Evolutionary conservation across 2,113 vertebrate species (phyloP).

Genomic region (Microtus ochrogaster): DNA sequence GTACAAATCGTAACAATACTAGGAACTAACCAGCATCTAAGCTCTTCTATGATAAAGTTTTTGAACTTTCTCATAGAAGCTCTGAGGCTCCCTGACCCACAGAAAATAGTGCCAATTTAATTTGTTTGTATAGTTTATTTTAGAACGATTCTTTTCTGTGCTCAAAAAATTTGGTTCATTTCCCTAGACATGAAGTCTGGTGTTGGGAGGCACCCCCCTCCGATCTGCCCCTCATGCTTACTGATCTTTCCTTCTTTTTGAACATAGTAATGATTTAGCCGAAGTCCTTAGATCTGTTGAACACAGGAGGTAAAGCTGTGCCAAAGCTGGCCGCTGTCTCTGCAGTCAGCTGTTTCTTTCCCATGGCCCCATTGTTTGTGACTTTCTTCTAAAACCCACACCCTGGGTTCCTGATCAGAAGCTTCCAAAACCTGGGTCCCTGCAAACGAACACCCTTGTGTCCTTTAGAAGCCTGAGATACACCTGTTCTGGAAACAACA

Average conservation of each 20-base stretch:
- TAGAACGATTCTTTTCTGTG: neutral
- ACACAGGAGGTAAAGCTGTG: neutral
- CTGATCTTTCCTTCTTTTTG: neutral
- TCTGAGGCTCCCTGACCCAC: neutral
- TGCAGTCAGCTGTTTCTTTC: neutral
- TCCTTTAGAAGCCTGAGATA: neutral
- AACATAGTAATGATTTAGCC: neutral
- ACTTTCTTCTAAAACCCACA: too few relatives aligned
- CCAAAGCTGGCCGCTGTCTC: neutral
- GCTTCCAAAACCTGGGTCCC: neutral
- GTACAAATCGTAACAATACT: neutral
- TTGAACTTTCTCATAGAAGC: neutral
- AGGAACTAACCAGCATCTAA: neutral
- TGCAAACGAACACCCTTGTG: neutral
- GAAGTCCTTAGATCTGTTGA: neutral
- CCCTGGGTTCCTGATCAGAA: neutral
- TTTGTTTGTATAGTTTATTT: constrained; percentile 16
- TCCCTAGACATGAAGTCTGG: neutral
- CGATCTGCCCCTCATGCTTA: fast-evolving
- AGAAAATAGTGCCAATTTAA: neutral
- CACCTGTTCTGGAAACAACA: neutral
- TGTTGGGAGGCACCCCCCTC: neutral
- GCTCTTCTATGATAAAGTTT: neutral
- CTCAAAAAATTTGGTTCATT: neutral
- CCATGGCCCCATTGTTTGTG: neutral